Base-by-base conservation (phyloP, 2,113 vertebrate genomes). In the Mobula hypostoma region DNA sequence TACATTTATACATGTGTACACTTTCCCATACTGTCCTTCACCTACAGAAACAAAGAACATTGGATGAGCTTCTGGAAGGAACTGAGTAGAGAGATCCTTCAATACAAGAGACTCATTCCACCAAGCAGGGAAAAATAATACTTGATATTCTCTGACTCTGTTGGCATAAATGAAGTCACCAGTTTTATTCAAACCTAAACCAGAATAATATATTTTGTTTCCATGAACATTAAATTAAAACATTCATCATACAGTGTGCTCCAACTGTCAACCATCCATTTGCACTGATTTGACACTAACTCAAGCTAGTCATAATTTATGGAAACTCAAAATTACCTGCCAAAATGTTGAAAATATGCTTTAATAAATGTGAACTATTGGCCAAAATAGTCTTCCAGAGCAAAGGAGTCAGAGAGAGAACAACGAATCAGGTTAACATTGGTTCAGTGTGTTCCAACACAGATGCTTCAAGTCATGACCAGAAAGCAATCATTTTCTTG, bases 21-120 rank as follows among this genome's bases (percentile, higher is more conserved):
- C 99, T 95, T 99, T 99, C 32, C 99, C 99, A 79, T 99, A 99
- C 95, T 99, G 99, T 93, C 99, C 99, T 95, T 99, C 99, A 83
- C 99, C 99, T 99, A 96, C 0, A 72, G n/a, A 91, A 72, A 91
- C 70, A 90, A 70, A 74, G 29, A 58, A 80, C 17, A 48, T n/a
- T 91, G 24, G n/a, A 36, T 40, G 1, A 5, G 1, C 15, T 92
- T 63, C 24, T 61, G 24, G 8, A 11, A 74, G 24, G 36, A 7
- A 74, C 88, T 27, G 19, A 74, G 36, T 56, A 32, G 40, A 56
- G 24, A 74, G 66, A 7, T 11, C 29, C 36, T 56, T 74, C 61
- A 32, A 48, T 90, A n/a, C 61, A 88, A 85, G 2, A 61, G 83
- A 63, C 8, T 29, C 29, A 88, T n/a, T 88, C 29, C 14, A 66